Evolutionary conservation across 2,888 invertebrate genomes (phyloP).

Genomic region (Agrotis puta): DNA sequence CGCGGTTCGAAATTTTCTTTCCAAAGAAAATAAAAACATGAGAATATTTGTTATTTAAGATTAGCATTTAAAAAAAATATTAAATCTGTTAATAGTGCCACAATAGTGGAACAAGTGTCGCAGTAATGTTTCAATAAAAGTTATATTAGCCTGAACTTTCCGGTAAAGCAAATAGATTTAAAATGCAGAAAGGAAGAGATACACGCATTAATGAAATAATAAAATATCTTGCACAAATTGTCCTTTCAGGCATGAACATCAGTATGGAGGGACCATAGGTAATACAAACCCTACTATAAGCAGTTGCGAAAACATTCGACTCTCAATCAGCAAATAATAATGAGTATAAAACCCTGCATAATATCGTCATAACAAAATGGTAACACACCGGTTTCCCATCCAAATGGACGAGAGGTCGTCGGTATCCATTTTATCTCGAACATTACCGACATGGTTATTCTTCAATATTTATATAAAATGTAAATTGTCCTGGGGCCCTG

Average conservation of each 20-base stretch:
- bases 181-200: too few species aligned
- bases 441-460: conserved; percentile 71
- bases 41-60: too few species aligned
- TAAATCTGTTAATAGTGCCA: too few species aligned
- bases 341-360: conserved; percentile 14
- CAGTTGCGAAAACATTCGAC: not conserved
- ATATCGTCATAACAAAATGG: conserved; percentile 38
- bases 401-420: conserved; percentile 58
- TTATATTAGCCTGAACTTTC: too few species aligned
- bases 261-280: not conserved
- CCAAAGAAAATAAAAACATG: too few species aligned
- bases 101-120: too few species aligned
- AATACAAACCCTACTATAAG: not conserved
- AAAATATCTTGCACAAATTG: too few species aligned
- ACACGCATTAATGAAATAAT: too few species aligned
- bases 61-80: too few species aligned
- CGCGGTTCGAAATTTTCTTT: too few species aligned
- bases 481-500: conserved; percentile 81
- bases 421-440: conserved; percentile 70
- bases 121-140: too few species aligned
- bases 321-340: conserved; percentile 15
- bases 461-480: conserved; percentile 83
- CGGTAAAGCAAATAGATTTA: too few species aligned
- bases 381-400: conserved; percentile 42
- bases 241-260: not conserved